Evolutionary conservation across 1,140 invertebrate genomes (phyloP).

Genomic region (Orchestia grillus): DNA sequence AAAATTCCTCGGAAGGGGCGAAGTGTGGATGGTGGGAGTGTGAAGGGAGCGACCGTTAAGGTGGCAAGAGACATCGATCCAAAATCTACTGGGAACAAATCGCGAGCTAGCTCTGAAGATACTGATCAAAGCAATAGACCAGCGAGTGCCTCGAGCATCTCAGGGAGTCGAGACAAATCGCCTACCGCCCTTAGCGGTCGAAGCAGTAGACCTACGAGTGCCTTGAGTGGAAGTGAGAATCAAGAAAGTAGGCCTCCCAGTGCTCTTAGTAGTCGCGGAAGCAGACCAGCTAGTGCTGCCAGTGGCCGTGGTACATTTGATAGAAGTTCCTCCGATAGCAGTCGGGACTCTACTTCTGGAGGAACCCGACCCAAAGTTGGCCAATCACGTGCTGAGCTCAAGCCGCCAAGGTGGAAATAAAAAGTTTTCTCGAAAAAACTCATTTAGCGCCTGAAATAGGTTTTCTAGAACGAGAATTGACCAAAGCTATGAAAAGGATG

Average conservation of each 20-base stretch:
- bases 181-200: conserved; percentile 14
- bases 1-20: conserved; percentile 17
- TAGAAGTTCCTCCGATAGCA: conserved; percentile 32
- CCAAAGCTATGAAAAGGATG: background rate
- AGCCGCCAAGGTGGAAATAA: conserved; percentile 19
- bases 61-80: background rate
- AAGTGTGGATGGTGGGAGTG: conserved; percentile 38
- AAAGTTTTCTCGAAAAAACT: background rate
- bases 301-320: background rate
- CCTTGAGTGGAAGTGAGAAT: background rate
- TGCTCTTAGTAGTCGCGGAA: conserved; percentile 39
- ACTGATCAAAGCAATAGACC: background rate
- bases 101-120: background rate
- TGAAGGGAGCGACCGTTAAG: conserved; percentile 3
- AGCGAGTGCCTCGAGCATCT: background rate
- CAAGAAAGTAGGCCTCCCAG: conserved; percentile 43
- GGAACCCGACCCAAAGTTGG: background rate
- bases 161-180: conserved; percentile 8
- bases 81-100: background rate
- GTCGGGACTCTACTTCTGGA: background rate
- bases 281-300: conserved; percentile 17
- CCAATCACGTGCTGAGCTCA: background rate
- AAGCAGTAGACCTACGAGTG: conserved; percentile 1
- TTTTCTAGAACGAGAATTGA: background rate
- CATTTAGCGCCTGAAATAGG: background rate